Evolutionary conservation across 2,888 invertebrate species (phyloP).

Genomic region (Lycocerus yunnanus): DNA sequence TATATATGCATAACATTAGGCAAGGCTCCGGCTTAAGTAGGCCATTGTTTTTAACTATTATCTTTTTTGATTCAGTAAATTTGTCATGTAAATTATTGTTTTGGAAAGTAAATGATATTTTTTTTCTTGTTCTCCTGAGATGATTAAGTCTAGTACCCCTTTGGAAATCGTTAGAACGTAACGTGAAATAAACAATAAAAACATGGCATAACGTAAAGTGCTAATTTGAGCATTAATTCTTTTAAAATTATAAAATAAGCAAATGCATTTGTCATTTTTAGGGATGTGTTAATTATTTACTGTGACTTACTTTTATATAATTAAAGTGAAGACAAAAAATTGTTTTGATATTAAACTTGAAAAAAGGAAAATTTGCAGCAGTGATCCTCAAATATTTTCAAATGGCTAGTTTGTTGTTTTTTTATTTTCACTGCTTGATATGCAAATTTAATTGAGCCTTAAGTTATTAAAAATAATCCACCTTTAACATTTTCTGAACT

Average conservation of each 20-base stretch:
- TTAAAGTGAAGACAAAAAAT: neutral
- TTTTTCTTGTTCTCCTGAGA: no score
- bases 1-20: no score
- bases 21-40: no score
- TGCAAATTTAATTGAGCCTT: neutral
- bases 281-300: neutral
- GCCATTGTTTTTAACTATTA: no score
- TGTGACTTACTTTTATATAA: neutral
- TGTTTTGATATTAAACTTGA: neutral
- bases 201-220: neutral
- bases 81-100: no score
- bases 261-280: neutral
- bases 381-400: neutral
- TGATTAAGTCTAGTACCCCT: no score
- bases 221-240: neutral
- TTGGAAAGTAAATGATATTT: no score
- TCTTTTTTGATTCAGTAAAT: no score
- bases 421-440: neutral
- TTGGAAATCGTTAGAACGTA: no score
- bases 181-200: no score
- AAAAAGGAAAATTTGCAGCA: neutral
- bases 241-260: neutral
- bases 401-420: no score
- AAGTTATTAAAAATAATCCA: neutral
- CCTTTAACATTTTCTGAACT: neutral